phyloP scores from a whole-genome alignment of 2,888 invertebrate species.

The Drosophila lutescens region DNA sequence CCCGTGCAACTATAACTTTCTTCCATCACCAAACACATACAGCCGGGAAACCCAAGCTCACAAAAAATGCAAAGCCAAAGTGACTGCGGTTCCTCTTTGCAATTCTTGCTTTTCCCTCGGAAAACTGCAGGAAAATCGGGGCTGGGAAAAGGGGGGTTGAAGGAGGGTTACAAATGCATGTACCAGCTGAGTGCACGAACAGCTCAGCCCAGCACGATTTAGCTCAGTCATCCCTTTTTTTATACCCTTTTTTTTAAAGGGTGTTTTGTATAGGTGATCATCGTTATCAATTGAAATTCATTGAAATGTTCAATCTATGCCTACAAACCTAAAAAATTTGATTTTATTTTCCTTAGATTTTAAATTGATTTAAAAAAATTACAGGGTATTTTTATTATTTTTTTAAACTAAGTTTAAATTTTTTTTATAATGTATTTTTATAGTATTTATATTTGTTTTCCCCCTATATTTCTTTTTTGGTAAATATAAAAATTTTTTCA shows the following conservation, averaged over 20 bases:
- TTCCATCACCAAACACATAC: slow-evolving; percentile 7
- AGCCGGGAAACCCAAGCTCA: slow-evolving; percentile 19
- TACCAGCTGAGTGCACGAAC: slow-evolving; percentile 26
- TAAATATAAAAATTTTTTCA: not conserved
- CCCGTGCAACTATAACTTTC: slow-evolving; percentile 6
- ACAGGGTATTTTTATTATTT: no score
- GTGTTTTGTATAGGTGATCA: not conserved
- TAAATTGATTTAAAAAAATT: no score
- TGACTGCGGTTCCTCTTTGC: slow-evolving; percentile 40
- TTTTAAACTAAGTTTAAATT: no score
- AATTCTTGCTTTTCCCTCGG: slow-evolving; percentile 2
- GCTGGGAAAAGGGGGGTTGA: not conserved
- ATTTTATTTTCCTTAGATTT: no score
- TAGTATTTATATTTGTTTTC: no score
- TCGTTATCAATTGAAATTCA: no score
- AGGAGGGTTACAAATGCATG: slow-evolving; percentile 34
- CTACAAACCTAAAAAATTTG: no score
- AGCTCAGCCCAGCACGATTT: slow-evolving; percentile 15
- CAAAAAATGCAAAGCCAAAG: slow-evolving; percentile 50
- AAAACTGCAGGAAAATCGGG: slow-evolving; percentile 11
- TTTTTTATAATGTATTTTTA: no score
- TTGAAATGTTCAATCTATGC: no score
- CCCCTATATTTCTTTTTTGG: no score
- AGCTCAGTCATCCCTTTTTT: not conserved
- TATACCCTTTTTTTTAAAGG: not conserved